Evolutionary conservation across 92 coral and sea anemone genomes (phyloP), one percentile per base, ranked within the genome.

Genomic region (Umimayanthus chanpuru): DNA sequence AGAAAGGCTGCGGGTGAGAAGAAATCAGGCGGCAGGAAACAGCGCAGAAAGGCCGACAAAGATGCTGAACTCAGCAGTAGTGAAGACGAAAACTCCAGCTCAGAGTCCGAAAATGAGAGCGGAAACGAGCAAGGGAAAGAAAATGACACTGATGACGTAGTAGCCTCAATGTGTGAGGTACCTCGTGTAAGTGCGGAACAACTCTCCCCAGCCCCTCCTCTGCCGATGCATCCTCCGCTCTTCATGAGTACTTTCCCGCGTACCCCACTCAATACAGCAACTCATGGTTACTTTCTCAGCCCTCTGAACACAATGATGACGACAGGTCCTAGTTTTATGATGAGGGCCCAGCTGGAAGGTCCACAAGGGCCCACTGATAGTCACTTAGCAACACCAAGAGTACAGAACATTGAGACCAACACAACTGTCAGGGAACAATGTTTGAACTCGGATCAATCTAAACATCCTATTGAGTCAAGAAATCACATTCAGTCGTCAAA

Each of bases 261-360:
- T 41, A 90, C 94, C 2, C 98, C 98, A 2, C 88, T 95, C 16
- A 95, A 95, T 56, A 88, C 96, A 0, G 92, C 93, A 10, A 81
- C 90, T 53, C 92, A 79, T 29, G 90, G 94, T 70, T 94, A 85
- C 89, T 86, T 64, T 55, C 80, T 92, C 9, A 91, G 94, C 23
- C 94, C 94, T 0, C 90, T 94, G 5, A 91, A 93, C 80, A 64
- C 95, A 53, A 90, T 86, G 11, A 72, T 88, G 74, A 58, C 87
- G 15, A 39, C 73, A 30, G n/a, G 49, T 26, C 36, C 71, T 20
- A 58, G 47, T 71, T 74, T 36, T 64, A 25, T 75, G 71, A 61
- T 14, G 76, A 83, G 74, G 41, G 29, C 78, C 15, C 87, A 43
- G 6, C 44, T 83, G 29, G 66, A 44, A 25, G 78, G 29, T 11